phyloP scores from a whole-genome alignment of 2,888 invertebrate species.

The Polydrusus cervinus region DNA sequence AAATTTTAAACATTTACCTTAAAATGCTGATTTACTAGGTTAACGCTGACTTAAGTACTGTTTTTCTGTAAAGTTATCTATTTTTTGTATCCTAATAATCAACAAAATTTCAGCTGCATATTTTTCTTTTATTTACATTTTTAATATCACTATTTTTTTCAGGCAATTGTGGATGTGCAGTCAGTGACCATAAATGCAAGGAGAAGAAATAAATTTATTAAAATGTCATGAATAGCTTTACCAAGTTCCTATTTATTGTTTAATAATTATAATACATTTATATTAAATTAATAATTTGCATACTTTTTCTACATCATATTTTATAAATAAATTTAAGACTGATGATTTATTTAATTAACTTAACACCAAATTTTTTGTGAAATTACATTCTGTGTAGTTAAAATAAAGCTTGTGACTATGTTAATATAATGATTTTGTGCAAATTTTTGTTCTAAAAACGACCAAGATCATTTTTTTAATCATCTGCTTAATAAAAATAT shows the following conservation, averaged over 20 bases:
- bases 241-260: conserved; percentile 1
- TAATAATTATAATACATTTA: not conserved
- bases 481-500: conserved; percentile 4
- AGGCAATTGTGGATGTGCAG: conserved; percentile 21
- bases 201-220: conserved; percentile 15
- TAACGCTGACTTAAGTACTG: no score
- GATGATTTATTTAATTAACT: no score
- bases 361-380: no score
- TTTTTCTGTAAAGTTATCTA: no score
- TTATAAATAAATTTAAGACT: not conserved
- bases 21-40: no score
- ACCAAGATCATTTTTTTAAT: not conserved
- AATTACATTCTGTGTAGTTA: no score
- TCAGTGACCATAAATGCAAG: conserved; percentile 6
- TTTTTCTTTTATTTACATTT: not conserved
- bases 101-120: no score
- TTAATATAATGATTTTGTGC: no score
- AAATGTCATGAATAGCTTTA: not conserved
- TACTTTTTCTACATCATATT: not conserved
- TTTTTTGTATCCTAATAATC: no score
- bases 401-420: no score
- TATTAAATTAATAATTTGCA: not conserved
- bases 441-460: no score
- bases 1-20: no score
- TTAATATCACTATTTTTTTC: not conserved